phyloP scores from a whole-genome alignment of 2,888 invertebrate genomes.

The Nomada fabriciana region DNA sequence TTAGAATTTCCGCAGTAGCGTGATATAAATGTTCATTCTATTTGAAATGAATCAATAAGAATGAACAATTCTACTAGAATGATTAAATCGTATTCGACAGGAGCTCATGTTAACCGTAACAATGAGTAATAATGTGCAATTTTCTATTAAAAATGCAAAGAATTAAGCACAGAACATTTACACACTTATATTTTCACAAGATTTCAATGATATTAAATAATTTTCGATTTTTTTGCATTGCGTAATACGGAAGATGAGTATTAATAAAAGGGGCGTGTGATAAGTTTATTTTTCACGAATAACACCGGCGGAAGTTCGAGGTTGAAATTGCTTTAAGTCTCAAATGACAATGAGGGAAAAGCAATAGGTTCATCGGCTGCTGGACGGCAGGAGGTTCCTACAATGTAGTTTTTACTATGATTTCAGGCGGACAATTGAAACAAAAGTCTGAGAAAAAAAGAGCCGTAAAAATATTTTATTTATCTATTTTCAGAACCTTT shows the following conservation, averaged over 20 bases:
- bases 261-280: constrained; percentile 9
- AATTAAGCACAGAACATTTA: constrained; percentile 33
- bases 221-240: constrained; percentile 27
- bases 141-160: constrained; percentile 36
- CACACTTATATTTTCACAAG: constrained; percentile 46
- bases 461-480: constrained; percentile 20
- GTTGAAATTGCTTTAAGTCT: constrained; percentile 24
- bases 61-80: constrained; percentile 3
- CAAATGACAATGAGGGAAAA: constrained; percentile 26
- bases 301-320: constrained; percentile 17
- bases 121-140: constrained; percentile 52
- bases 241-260: constrained; percentile 9
- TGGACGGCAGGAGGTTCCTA: constrained; percentile 63
- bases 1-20: constrained; percentile 27
- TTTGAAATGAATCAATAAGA: constrained; percentile 23
- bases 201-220: constrained; percentile 33
- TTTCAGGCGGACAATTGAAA: constrained; percentile 16
- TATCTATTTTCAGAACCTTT: constrained; percentile 16
- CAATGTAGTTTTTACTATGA: constrained; percentile 27
- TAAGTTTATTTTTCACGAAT: constrained; percentile 30
- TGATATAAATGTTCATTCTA: constrained; percentile 30
- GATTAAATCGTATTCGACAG: constrained; percentile 6
- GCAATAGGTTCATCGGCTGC: constrained; percentile 60
- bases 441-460: constrained; percentile 3
- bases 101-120: constrained; percentile 15